Evolutionary conservation across 2,888 invertebrate species (phyloP).

Genomic region (Drosophila aldrichi): DNA sequence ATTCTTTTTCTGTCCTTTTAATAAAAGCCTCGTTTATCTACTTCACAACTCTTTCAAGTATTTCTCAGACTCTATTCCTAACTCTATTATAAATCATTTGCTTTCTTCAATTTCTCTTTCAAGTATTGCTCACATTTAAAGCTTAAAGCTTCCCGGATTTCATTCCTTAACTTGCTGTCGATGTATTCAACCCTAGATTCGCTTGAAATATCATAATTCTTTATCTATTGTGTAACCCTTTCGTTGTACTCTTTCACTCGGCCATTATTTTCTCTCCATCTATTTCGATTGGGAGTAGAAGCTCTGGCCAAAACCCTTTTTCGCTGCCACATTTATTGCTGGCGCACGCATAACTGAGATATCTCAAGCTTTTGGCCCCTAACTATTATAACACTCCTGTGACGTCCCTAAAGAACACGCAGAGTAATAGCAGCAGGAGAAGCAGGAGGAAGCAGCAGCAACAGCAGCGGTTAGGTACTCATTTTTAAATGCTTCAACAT

Average conservation of each 20-base stretch:
- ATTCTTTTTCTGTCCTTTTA: too few species aligned
- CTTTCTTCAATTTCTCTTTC: too few species aligned
- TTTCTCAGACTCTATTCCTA: too few species aligned
- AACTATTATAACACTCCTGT: conserved; percentile 41
- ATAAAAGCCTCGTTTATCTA: too few species aligned
- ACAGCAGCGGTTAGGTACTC: conserved; percentile 48
- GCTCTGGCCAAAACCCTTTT: background rate
- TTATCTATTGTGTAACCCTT: background rate
- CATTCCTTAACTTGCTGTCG: background rate
- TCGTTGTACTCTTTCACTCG: conserved; percentile 14
- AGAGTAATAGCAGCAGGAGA: background rate
- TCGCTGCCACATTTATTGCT: conserved; percentile 14
- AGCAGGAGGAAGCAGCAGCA: background rate
- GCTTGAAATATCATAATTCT: conserved; percentile 4
- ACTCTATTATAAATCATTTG: too few species aligned
- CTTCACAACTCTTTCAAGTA: too few species aligned
- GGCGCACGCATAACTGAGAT: conserved; percentile 38
- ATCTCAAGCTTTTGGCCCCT: conserved; percentile 50
- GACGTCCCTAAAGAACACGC: conserved; percentile 22
- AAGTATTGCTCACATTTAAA: background rate
- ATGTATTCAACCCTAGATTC: background rate
- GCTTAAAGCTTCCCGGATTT: too few species aligned
- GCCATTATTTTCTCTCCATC: background rate
- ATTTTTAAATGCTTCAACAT: conserved; percentile 78
- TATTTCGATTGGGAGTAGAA: background rate